These are phyloP conservation scores for Centropyge bicolor DNA, from an alignment of 2,797 vertebrate species.

Conservation along the genomic window DNA sequence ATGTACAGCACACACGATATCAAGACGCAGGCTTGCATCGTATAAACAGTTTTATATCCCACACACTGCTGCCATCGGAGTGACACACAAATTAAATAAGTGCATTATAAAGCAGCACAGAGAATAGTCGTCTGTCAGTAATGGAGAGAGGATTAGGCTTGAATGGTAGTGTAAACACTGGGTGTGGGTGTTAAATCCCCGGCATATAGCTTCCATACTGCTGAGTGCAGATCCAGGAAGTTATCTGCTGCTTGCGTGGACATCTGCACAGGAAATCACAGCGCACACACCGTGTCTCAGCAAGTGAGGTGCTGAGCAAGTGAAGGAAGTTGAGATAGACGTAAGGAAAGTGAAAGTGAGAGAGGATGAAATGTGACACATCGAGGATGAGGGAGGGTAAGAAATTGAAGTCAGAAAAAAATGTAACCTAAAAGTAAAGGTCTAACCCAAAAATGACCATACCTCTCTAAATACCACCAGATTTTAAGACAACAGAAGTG, in stretches of 20 bases:
- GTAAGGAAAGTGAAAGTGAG: background rate
- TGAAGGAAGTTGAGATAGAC: conserved; percentile 31
- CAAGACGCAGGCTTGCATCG: background rate
- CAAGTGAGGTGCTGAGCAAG: conserved; percentile 18
- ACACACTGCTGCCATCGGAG: background rate
- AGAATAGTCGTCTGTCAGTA: conserved; percentile 48
- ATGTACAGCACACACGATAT: conserved; percentile 1
- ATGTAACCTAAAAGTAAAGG: conserved; percentile 2
- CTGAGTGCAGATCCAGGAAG: conserved; percentile 44
- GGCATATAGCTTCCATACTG: conserved; percentile 47
- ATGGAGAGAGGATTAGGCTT: conserved; percentile 49
- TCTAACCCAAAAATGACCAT: background rate
- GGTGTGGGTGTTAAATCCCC: conserved; percentile 57
- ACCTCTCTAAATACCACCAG: background rate
- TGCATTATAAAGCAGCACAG: conserved; percentile 22
- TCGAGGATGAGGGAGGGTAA: background rate
- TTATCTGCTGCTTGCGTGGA: conserved; percentile 38
- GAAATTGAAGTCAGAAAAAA: conserved; percentile 25
- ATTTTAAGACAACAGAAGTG: background rate
- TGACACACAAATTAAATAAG: conserved; percentile 50
- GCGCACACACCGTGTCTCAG: conserved; percentile 19
- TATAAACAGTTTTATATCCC: conserved; percentile 13
- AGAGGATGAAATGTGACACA: conserved; percentile 17
- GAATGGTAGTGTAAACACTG: conserved; percentile 53
- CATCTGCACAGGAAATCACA: conserved; percentile 33